Percentiles rank a stretch among this genome's conserved stretches.
phyloP scores from a whole-genome alignment of 2,888 invertebrate species.

The Lasioglossum pauxillum region DNA sequence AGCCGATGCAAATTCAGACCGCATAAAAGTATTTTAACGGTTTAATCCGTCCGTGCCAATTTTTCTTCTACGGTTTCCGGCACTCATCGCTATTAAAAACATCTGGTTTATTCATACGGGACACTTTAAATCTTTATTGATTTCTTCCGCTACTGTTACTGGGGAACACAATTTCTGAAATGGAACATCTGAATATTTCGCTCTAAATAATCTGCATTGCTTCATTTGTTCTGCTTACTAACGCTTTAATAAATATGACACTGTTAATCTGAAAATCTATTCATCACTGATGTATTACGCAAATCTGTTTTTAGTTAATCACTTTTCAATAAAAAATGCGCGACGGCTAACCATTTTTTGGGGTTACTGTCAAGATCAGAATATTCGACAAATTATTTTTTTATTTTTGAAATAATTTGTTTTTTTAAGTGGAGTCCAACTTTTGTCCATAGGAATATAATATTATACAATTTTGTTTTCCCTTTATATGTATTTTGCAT shows the following conservation, averaged over 20 bases:
- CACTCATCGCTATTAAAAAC: not conserved
- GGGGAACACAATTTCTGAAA: not conserved
- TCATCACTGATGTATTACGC: not conserved
- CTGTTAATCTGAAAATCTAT: not conserved
- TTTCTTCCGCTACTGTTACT: not conserved
- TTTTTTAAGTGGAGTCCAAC: no score
- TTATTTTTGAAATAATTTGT: no score
- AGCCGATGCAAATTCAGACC: not conserved
- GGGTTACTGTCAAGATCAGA: no score
- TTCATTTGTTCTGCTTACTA: not conserved
- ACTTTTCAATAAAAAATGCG: not conserved
- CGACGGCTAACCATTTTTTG: no score
- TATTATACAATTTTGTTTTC: no score
- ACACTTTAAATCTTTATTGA: not conserved
- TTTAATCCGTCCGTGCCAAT: not conserved
- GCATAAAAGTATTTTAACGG: conserved; percentile 3
- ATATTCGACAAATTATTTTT: no score
- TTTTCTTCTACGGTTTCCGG: not conserved
- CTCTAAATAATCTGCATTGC: no score
- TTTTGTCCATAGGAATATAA: no score
- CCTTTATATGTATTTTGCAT: no score
- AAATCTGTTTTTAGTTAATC: not conserved
- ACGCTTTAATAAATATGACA: no score
- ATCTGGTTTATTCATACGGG: not conserved
- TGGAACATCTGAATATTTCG: not conserved